Evolutionary conservation across 2,113 vertebrate genomes (phyloP).

Genomic region (Oryzias javanicus): DNA sequence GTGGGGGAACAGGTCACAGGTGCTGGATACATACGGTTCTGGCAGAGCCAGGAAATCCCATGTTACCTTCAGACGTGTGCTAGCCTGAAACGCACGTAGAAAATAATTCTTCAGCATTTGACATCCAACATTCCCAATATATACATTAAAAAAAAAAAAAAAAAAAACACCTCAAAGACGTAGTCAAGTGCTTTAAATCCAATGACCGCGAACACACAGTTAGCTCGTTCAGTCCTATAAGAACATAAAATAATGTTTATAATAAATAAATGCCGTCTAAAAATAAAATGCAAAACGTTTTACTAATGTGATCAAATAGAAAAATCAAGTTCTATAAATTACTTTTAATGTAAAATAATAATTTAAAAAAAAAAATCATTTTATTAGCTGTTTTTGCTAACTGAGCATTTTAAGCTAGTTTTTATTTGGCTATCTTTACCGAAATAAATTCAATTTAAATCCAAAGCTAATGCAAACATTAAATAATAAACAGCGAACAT

Average conservation of each 20-base stretch:
- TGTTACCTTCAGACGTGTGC: slow-evolving; percentile 50
- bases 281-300: too few species aligned
- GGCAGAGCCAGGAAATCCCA: slow-evolving; percentile 66
- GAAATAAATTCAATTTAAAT: too few species aligned
- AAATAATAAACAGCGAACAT: too few species aligned
- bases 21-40: slow-evolving; percentile 46
- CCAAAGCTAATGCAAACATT: too few species aligned
- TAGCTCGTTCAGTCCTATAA: slow-evolving; percentile 35
- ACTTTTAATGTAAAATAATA: too few species aligned
- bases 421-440: too few species aligned
- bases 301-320: too few species aligned
- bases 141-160: neutral
- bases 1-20: slow-evolving; percentile 53
- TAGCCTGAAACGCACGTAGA: slow-evolving; percentile 46
- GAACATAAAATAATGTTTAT: neutral
- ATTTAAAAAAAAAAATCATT: too few species aligned
- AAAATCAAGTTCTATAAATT: too few species aligned
- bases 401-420: too few species aligned
- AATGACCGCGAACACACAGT: slow-evolving; percentile 46
- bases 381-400: too few species aligned
- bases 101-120: neutral
- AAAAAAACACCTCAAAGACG: slow-evolving; percentile 68
- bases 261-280: neutral
- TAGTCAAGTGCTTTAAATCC: slow-evolving; percentile 73
- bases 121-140: too few species aligned